phyloP scores from a whole-genome alignment of 2,797 vertebrate genomes.

The Pipistrellus kuhlii region DNA sequence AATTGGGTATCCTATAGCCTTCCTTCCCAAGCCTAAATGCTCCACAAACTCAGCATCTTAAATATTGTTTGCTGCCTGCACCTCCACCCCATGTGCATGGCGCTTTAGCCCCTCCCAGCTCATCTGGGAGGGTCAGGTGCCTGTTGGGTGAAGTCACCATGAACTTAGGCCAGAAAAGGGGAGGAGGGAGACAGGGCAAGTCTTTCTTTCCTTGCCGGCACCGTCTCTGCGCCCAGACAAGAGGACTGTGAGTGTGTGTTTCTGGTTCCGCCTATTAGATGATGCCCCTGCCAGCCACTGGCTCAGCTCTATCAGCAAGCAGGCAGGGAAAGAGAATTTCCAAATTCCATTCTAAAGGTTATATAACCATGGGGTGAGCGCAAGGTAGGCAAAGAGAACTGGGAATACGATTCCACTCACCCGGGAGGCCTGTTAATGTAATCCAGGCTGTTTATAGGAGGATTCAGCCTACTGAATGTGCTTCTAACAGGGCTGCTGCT shows the following conservation, averaged over 20 bases:
- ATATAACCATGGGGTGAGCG: constrained; percentile 62
- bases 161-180: constrained; percentile 76
- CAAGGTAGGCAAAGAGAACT: background rate
- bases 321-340: constrained; percentile 63
- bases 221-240: constrained; percentile 71
- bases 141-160: constrained; percentile 83
- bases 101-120: constrained; percentile 87
- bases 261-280: constrained; percentile 81
- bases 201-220: constrained; percentile 65
- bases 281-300: constrained; percentile 81
- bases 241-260: constrained; percentile 73
- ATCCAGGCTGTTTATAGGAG: background rate
- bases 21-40: constrained; percentile 82
- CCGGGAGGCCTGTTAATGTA: constrained; percentile 53
- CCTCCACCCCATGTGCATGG: constrained; percentile 88
- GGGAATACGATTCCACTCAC: background rate
- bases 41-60: constrained; percentile 91
- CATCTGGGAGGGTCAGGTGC: constrained; percentile 88
- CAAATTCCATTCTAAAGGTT: constrained; percentile 71
- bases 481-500: background rate
- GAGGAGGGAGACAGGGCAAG: constrained; percentile 52
- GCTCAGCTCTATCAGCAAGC: constrained; percentile 66
- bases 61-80: constrained; percentile 91
- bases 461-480: background rate
- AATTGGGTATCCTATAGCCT: constrained; percentile 67